These are phyloP conservation scores for Balearica regulorum DNA, from an alignment of 2,797 vertebrate genomes.

Conservation along the genomic window DNA sequence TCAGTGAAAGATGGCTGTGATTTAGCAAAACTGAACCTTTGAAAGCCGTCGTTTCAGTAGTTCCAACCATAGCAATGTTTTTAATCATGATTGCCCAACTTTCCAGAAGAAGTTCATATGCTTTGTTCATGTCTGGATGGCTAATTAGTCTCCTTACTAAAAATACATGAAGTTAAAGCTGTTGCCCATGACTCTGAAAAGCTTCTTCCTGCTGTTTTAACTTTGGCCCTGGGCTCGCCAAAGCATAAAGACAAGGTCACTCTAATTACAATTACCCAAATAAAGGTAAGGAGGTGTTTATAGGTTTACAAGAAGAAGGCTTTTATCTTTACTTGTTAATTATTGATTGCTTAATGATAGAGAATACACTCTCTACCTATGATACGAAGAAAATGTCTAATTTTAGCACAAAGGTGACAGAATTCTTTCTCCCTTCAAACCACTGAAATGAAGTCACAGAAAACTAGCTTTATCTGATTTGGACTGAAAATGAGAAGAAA, in stretches of 20 bases:
- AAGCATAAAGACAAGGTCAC: not conserved
- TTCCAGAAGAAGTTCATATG: not conserved
- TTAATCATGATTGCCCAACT: not conserved
- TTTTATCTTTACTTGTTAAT: not conserved
- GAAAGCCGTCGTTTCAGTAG: not conserved
- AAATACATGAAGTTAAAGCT: not conserved
- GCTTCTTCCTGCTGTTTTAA: not conserved
- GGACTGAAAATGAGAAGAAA: not conserved
- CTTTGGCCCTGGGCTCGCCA: not conserved
- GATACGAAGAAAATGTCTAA: not conserved
- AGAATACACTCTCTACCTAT: not conserved
- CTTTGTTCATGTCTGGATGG: not conserved
- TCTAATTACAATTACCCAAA: not conserved
- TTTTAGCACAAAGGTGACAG: not conserved
- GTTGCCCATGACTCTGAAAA: not conserved
- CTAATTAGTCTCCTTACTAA: not conserved
- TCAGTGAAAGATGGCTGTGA: not conserved
- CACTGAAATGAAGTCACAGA: not conserved
- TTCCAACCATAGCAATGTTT: not conserved
- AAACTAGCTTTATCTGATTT: not conserved
- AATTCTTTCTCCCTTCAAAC: not conserved
- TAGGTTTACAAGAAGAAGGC: not conserved
- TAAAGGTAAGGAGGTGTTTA: not conserved
- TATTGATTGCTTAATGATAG: not conserved
- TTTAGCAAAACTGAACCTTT: conserved; percentile 14